Base-by-base conservation (phyloP, 2,888 invertebrate genomes). In the Pristionchus mayeri region DNA sequence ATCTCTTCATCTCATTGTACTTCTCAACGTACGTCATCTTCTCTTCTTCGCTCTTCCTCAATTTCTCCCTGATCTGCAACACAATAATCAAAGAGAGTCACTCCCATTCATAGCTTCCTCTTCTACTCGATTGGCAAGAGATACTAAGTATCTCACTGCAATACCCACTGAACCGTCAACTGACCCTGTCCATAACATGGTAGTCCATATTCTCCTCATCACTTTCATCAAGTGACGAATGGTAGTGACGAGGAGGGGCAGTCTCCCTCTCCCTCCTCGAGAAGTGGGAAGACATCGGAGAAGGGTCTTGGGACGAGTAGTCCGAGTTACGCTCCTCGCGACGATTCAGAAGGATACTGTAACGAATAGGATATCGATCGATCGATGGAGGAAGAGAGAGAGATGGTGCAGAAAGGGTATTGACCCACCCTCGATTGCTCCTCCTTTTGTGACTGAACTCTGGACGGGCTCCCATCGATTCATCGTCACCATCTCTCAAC, bases 31-130 rank as follows among this genome's bases (percentile, higher is more conserved):
- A 24, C 11, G 21, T 18, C 6, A 50, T 48, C 40, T 50, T 78
- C 76, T 78, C 76, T 40, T 78, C 76, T 78, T 78, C 76, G 50
- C 27, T 48, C 24, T 34, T 48, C 50, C 76, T 78, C 76, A 78
- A 50, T 78, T 78, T 78, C 24, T 78, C 76, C 50, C 76, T 78
- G 76, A 78, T 78, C 76, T 78, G 50, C 16, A 78, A 75, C 2
- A 0, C 9, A n/a, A 30, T 44, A 11, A 63, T 63, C 34, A 63
- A 63, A 63, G 63, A 34, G 34, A 34, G 18, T 63, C 63, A 63
- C 34, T 9, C 11, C 34, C 18, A 63, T 4, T 63, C 63, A 63
- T 63, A 34, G 63, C 63, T 27, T 30, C 18, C 60, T 27, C 60
- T 21, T 13, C 63, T 34, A 27, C 30, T 63, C 34, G 34, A 34